These are phyloP conservation scores for Nyctalus aviator DNA, from an alignment of 2,797 vertebrate species.

Conservation along the genomic window DNA sequence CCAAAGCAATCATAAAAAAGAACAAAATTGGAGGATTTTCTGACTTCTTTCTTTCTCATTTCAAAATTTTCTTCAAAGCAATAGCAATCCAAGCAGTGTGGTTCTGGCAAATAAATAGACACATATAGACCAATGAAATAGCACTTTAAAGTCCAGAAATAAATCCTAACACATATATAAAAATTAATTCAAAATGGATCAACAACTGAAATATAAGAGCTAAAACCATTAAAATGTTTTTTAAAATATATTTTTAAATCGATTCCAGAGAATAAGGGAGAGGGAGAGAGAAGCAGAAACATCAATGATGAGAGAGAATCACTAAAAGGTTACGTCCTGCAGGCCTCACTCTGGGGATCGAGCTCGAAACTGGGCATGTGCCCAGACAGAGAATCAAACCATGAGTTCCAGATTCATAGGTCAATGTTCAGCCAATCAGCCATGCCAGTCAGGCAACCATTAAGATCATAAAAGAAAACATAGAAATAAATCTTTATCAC, in stretches of 20 bases:
- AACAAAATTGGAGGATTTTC: background rate
- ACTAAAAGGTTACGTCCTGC: no score
- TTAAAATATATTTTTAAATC: no score
- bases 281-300: no score
- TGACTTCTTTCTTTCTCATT: slow-evolving; percentile 10
- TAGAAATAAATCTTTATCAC: background rate
- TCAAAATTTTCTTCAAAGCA: background rate
- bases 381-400: no score
- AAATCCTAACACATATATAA: background rate
- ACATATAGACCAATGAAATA: background rate
- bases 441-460: no score
- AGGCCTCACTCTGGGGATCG: no score
- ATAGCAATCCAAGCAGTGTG: background rate
- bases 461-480: background rate
- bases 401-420: no score
- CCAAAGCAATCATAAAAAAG: slow-evolving; percentile 34
- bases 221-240: slow-evolving; percentile 18
- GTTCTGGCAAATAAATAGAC: background rate
- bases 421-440: no score
- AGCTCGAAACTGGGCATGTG: no score
- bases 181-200: slow-evolving; percentile 30
- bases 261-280: no score
- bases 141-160: background rate
- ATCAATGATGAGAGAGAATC: no score
- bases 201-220: background rate